Conservation (phyloP, 2,888 invertebrate species). For the Drosophila peninsularis region DNA sequence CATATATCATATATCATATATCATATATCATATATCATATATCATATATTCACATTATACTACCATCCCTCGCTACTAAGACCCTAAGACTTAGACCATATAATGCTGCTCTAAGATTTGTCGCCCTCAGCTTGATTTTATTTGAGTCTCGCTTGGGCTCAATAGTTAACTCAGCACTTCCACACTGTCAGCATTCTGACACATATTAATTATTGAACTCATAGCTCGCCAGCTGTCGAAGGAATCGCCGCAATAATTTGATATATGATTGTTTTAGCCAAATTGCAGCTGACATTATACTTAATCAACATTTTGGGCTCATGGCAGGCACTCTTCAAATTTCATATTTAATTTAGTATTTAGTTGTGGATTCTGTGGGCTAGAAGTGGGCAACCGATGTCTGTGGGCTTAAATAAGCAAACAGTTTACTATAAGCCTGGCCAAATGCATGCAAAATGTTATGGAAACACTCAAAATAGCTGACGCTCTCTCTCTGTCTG, state of each 20-base stretch:
- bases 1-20: no score
- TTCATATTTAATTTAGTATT: conserved; percentile 18
- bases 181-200: no score
- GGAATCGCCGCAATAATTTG: neutral
- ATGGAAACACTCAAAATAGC: conserved; percentile 33
- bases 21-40: no score
- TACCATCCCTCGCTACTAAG: no score
- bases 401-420: conserved; percentile 24
- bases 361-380: conserved; percentile 21
- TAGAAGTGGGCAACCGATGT: conserved; percentile 27
- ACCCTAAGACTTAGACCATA: no score
- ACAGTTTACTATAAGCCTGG: conserved; percentile 12
- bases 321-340: neutral
- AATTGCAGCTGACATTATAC: conserved; percentile 1
- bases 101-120: no score
- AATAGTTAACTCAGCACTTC: neutral
- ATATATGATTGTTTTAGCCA: conserved; percentile 1
- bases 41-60: no score
- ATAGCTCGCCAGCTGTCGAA: neutral
- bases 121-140: no score
- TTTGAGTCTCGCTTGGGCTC: neutral
- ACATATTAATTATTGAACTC: neutral
- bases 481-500: neutral
- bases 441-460: conserved; percentile 10
- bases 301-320: neutral